Conservation (phyloP, 2,113 vertebrate species). For the Phaetusa simplex region DNA sequence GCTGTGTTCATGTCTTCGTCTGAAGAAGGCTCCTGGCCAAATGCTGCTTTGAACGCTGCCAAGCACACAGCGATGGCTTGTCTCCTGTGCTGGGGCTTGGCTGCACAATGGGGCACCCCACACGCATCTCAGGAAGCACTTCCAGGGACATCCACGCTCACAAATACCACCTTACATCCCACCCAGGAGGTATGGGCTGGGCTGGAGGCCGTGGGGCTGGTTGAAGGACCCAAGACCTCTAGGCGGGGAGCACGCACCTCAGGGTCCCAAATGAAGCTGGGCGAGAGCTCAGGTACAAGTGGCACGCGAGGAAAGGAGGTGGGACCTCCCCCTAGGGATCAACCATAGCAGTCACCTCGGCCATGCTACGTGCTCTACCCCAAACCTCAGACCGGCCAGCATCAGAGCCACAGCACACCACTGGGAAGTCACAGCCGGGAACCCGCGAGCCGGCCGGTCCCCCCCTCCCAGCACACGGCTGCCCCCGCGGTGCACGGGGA, state of each 20-base stretch:
- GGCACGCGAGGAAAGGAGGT: rapidly evolving
- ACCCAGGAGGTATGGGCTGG: rapidly evolving
- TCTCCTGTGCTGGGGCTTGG: not conserved
- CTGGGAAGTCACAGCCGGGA: rapidly evolving
- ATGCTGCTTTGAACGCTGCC: not conserved
- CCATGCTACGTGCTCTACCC: rapidly evolving
- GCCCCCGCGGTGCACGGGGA: not conserved
- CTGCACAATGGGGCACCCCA: not conserved
- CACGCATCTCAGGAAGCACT: not conserved
- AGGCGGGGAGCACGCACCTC: rapidly evolving
- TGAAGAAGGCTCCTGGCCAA: not conserved
- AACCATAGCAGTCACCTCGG: rapidly evolving
- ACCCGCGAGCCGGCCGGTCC: rapidly evolving
- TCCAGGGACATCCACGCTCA: rapidly evolving
- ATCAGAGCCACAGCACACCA: rapidly evolving
- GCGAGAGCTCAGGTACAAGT: not conserved
- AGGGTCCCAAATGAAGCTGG: rapidly evolving
- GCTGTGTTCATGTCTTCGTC: rapidly evolving
- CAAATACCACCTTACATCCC: not conserved
- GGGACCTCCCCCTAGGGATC: rapidly evolving
- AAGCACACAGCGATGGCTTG: not conserved
- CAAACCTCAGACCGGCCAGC: not conserved
- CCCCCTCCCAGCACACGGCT: not conserved
- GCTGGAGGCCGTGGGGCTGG: not conserved
- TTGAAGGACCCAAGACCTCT: not conserved